Evolutionary conservation across 1,140 invertebrate species (phyloP).

Genomic region (Leguminivora glycinivorella): DNA sequence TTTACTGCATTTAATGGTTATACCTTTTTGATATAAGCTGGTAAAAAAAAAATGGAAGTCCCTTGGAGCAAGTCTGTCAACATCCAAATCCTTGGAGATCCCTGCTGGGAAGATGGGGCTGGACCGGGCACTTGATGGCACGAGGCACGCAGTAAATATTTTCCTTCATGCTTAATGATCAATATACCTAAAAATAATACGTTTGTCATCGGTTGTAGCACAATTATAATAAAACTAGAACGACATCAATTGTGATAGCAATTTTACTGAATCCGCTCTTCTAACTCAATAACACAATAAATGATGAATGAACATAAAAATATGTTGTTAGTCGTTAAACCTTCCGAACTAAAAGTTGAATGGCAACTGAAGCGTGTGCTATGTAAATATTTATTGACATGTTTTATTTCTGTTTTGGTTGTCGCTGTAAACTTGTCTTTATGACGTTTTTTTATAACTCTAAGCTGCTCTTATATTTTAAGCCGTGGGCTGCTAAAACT

Average conservation of each 20-base stretch:
- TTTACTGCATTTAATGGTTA: too few relatives aligned
- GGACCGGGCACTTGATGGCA: too few relatives aligned
- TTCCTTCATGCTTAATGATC: too few relatives aligned
- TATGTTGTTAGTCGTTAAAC: too few relatives aligned
- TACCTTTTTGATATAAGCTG: too few relatives aligned
- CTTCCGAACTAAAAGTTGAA: slow-evolving; percentile 61
- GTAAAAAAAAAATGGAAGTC: too few relatives aligned
- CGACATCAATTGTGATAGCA: background rate
- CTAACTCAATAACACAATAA: slow-evolving; percentile 6
- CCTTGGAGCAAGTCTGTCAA: too few relatives aligned
- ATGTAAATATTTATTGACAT: slow-evolving; percentile 63
- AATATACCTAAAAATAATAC: background rate
- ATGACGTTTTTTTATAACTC: slow-evolving; percentile 41
- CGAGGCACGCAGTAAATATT: too few relatives aligned
- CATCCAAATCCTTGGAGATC: too few relatives aligned
- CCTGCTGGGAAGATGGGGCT: too few relatives aligned
- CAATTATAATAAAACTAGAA: background rate
- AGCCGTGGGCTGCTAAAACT: background rate
- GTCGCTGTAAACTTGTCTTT: slow-evolving; percentile 47
- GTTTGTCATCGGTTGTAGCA: background rate
- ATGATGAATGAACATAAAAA: slow-evolving; percentile 39
- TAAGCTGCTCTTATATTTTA: background rate
- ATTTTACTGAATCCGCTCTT: background rate
- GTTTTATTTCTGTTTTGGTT: slow-evolving; percentile 52
- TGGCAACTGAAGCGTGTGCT: slow-evolving; percentile 43